Percentiles rank a stretch among this genome's conserved stretches.
Conservation (phyloP, 2,888 invertebrate genomes). For the Agelastica alni region DNA sequence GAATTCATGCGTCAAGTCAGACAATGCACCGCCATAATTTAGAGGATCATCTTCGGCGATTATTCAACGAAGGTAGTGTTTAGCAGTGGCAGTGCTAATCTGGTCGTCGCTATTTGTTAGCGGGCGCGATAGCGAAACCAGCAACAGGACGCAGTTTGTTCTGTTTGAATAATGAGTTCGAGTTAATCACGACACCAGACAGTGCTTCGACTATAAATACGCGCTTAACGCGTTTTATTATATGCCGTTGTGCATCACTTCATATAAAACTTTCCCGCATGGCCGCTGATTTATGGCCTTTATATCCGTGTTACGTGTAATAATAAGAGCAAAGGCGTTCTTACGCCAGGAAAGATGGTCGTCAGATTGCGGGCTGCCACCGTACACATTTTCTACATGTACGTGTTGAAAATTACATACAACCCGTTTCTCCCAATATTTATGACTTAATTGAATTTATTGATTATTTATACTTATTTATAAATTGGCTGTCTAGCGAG, state of each 20-base stretch:
- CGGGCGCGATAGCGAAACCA: no score
- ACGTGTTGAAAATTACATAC: constrained; percentile 46
- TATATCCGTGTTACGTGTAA: constrained; percentile 53
- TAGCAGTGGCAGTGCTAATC: constrained; percentile 38
- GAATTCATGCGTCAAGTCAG: constrained; percentile 7
- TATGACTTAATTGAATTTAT: constrained; percentile 52
- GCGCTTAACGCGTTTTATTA: constrained; percentile 55
- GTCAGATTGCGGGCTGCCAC: constrained; percentile 42
- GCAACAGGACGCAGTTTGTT: constrained; percentile 50
- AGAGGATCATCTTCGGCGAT: constrained; percentile 31
- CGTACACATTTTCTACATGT: constrained; percentile 30
- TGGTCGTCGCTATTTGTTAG: constrained; percentile 43
- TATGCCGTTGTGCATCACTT: constrained; percentile 53
- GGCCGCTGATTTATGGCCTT: constrained; percentile 52
- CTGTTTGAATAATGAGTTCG: constrained; percentile 52
- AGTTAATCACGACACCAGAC: constrained; percentile 55
- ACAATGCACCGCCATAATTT: constrained; percentile 21
- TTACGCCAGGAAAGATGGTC: constrained; percentile 49
- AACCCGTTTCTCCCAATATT: constrained; percentile 46
- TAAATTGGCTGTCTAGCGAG: constrained; percentile 18
- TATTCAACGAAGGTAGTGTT: constrained; percentile 34
- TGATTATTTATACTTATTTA: constrained; percentile 40
- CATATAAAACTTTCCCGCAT: constrained; percentile 55
- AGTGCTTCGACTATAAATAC: constrained; percentile 55
- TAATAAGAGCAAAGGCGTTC: constrained; percentile 52